phyloP scores from a whole-genome alignment of 2,113 vertebrate species.

The Leptobrachium ailaonicum region DNA sequence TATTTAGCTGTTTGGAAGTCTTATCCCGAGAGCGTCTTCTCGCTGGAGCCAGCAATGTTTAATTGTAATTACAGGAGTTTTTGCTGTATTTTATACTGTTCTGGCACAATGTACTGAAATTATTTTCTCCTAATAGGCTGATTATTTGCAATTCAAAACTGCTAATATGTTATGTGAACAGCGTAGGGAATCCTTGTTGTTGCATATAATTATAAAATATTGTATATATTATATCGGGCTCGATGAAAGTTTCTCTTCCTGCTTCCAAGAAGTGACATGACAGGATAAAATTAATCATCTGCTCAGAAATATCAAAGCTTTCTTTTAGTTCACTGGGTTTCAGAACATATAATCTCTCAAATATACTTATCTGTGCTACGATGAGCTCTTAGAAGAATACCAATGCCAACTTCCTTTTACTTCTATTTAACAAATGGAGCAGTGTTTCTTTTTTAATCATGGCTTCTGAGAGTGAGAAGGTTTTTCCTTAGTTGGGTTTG shows the following conservation, averaged over 20 bases:
- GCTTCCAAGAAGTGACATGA: background rate
- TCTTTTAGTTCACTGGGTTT: conserved; percentile 4
- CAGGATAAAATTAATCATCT: conserved; percentile 8
- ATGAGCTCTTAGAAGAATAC: background rate
- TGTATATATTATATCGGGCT: too few relatives aligned
- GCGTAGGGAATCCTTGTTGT: background rate
- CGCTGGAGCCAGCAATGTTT: too few relatives aligned
- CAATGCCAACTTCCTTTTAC: too few relatives aligned
- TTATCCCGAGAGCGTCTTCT: too few relatives aligned
- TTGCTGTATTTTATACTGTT: background rate
- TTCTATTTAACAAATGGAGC: too few relatives aligned
- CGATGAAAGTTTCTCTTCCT: too few relatives aligned
- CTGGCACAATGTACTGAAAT: background rate
- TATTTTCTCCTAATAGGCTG: background rate
- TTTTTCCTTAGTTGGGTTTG: too few relatives aligned
- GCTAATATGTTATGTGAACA: background rate
- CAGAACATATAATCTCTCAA: background rate
- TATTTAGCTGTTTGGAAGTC: too few relatives aligned
- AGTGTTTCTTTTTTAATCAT: too few relatives aligned
- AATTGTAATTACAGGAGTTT: background rate
- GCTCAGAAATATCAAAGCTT: background rate
- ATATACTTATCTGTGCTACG: background rate
- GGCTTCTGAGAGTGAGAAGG: too few relatives aligned
- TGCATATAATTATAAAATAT: background rate
- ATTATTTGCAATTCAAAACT: background rate